A percentile compares a stretch with the other conserved stretches of the same genome.
Evolutionary conservation across 2,888 invertebrate species (phyloP).

Genomic region (Meta bourneti): DNA sequence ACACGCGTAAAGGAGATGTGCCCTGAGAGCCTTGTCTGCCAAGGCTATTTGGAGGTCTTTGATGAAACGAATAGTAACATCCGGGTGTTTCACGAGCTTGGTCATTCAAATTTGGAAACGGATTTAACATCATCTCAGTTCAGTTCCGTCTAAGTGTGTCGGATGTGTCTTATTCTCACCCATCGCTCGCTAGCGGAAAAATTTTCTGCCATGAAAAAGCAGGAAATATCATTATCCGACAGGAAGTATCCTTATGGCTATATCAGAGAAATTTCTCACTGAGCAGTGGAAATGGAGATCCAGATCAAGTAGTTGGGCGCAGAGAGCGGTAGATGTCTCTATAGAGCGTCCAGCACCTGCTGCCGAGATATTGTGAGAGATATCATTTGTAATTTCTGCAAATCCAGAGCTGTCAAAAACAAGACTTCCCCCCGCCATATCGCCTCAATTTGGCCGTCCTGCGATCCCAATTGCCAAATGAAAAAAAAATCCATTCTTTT

Average conservation of each 20-base stretch:
- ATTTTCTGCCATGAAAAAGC: slow-evolving; percentile 51
- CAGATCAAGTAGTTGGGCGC: not conserved
- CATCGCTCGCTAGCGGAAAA: not conserved
- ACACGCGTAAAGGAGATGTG: no score
- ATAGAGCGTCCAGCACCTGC: slow-evolving; percentile 46
- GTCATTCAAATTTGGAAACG: not conserved
- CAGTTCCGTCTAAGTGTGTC: not conserved
- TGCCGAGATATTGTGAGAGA: not conserved
- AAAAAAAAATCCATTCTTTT: not conserved
- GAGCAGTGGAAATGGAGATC: not conserved
- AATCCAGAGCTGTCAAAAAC: slow-evolving; percentile 70
- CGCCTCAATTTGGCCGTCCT: slow-evolving; percentile 33
- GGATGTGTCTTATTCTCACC: not conserved
- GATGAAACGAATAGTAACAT: not conserved
- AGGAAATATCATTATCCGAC: slow-evolving; percentile 66
- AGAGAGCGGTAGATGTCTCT: slow-evolving; percentile 20
- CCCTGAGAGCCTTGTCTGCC: no score
- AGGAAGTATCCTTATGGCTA: slow-evolving; percentile 33
- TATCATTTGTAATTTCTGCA: slow-evolving; percentile 74
- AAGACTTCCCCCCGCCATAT: not conserved
- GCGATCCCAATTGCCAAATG: not conserved
- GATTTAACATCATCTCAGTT: not conserved
- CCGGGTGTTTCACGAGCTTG: not conserved
- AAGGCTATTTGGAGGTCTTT: no score
- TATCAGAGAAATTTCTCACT: slow-evolving; percentile 22